phyloP scores from a whole-genome alignment of 1,140 invertebrate genomes.

The Brachionus rubens region DNA sequence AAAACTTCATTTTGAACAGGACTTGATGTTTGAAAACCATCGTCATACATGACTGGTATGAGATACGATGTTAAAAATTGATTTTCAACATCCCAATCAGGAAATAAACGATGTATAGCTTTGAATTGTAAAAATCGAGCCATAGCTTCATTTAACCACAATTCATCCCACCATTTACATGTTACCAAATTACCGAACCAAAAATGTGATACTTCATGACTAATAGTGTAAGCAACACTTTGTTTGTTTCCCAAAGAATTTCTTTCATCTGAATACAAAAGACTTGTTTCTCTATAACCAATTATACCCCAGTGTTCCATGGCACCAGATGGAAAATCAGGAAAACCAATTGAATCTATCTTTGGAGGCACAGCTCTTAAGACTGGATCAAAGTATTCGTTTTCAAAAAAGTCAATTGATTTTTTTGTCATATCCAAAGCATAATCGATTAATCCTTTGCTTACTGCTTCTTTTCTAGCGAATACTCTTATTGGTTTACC shows the following conservation, averaged over 20 bases:
- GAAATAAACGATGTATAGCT: constrained; percentile 66
- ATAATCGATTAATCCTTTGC: constrained; percentile 7
- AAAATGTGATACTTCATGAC: constrained; percentile 77
- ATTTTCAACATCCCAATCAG: constrained; percentile 66
- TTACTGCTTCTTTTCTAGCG: constrained; percentile 24
- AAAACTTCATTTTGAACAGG: constrained; percentile 13
- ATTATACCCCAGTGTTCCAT: constrained; percentile 78
- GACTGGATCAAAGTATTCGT: not conserved
- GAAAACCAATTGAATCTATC: constrained; percentile 30
- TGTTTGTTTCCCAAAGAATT: constrained; percentile 76
- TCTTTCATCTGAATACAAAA: constrained; percentile 68
- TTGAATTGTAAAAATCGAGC: constrained; percentile 54
- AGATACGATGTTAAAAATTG: constrained; percentile 38
- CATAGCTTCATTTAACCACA: constrained; percentile 58
- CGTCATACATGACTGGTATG: constrained; percentile 46
- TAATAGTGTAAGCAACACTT: constrained; percentile 77
- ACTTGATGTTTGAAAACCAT: constrained; percentile 6
- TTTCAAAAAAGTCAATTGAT: constrained; percentile 8
- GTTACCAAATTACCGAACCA: constrained; percentile 49
- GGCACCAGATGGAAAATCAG: constrained; percentile 60
- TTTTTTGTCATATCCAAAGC: constrained; percentile 26
- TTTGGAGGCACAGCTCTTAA: constrained; percentile 26
- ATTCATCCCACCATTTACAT: constrained; percentile 53
- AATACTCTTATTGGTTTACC: constrained; percentile 36
- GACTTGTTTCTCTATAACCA: constrained; percentile 53